Evolutionary conservation across 2,113 vertebrate genomes (phyloP), one percentile per base, ranked within the genome.

Genomic region (Ginglymostoma cirratum): DNA sequence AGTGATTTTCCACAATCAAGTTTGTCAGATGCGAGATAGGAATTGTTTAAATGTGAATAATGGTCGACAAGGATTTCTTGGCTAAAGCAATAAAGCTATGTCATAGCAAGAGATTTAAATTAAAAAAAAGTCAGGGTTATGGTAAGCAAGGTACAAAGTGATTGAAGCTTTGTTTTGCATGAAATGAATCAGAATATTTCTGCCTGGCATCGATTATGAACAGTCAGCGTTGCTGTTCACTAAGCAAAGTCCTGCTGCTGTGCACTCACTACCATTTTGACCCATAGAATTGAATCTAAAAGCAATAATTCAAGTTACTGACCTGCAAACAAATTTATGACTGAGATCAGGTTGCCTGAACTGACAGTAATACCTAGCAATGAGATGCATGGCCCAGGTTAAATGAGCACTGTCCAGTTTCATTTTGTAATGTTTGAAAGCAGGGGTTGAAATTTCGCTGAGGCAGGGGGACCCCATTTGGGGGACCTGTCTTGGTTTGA

Each of bases 31-130:
- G 45, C 27, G 69, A 72, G 67, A 52, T 30, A 72, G 93, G 94
- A 95, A 95, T 52, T 14, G 94, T 76, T 76, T 95, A 72, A 61
- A 95, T 30, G 42, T 70, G 94, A 95, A 95, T 95, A 72, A 72
- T 95, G 69, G 70, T 52, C 5, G 69, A 95, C 94, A 95, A 52
- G 24, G 67, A 45, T 30, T 93, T 67, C 61, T 72, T 70, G 94
- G 94, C 15, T 45, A 76, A 69, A 45, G 42, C 38, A 94, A 95
- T 72, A 72, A 52, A 34, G 45, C 67, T 34, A 23, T 27, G 27
- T 10, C 23, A 48, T 52, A 34, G 92, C 69, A 72, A 69, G 23
- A 72, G 70, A 27, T 93, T 93, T 93, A 93, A 93, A 93, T 61
- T 92, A 5, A 5, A 52, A 94, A 27, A 95, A 45, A 17, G 45